Evolutionary conservation across 2,797 vertebrate genomes (phyloP), one percentile per base, ranked within the genome.

Genomic region (Brachymystax lenok): DNA sequence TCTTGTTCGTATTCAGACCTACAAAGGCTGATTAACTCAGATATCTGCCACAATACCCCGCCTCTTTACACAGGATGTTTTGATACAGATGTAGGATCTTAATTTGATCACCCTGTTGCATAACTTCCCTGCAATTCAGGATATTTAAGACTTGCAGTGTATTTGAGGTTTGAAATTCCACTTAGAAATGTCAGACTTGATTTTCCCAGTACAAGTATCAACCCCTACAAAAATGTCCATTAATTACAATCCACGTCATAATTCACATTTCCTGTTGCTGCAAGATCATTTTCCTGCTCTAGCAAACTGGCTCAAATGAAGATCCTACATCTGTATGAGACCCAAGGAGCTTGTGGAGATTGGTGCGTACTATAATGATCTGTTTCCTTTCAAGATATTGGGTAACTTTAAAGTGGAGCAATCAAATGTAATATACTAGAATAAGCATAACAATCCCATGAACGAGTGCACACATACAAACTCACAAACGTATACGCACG

Each of bases 11-110:
- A 28, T 67, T 27, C 64, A 67, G 40, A 24, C n/a, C 59, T 61
- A 61, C n/a, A 21, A 61, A 21, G n/a, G n/a, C 59, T 61, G 59
- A 24, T n/a, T 61, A 61, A 8, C 59, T 10, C 2, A 1, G 59
- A 61, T 61, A 61, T 61, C 59, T 61, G 7, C 59, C 59, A 7
- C 59, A 61, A 61, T 24, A n/a, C 3, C n/a, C 8, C 59, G 24
- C 59, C n/a, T 8, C 59, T 61, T 17, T 61, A 61, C 59, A 61
- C 59, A 61, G 59, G 59, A 61, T 61, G 59, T 61, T 61, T 61
- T 21, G n/a, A 61, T 61, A 40, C 40, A 40, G 40, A 40, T 40
- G 40, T 40, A 40, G 10, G 40, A 40, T 40, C 40, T 40, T 40
- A 40, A 10, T 40, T 8, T 40, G 40, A 40, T 40, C 40, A 40